Evolutionary conservation across 2,888 invertebrate genomes (phyloP).

Genomic region (Sipunculus nudus): DNA sequence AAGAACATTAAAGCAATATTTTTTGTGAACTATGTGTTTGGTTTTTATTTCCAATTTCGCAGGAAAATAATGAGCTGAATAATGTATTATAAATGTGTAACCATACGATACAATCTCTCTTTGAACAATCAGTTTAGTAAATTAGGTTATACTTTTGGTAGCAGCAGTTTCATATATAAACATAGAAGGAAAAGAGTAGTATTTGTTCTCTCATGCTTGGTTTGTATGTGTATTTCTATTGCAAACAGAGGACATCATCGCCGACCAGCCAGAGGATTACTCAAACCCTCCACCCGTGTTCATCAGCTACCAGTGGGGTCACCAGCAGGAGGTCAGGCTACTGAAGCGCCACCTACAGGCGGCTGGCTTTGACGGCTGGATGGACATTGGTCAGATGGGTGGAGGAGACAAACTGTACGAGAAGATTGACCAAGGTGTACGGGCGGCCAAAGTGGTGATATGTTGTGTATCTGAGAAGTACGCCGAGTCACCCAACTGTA

Average conservation of each 20-base stretch:
- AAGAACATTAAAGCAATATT: no score
- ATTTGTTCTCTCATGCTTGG: no score
- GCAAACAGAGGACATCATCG: constrained; percentile 46
- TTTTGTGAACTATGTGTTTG: no score
- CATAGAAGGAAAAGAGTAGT: no score
- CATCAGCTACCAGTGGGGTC: constrained; percentile 62
- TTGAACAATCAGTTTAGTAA: no score
- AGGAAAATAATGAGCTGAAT: no score
- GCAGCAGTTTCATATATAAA: no score
- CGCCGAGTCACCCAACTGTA: constrained; percentile 62
- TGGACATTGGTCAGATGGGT: constrained; percentile 65
- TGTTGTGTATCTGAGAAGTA: constrained; percentile 59
- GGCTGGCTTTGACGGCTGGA: constrained; percentile 62
- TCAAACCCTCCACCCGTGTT: constrained; percentile 44
- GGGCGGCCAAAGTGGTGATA: constrained; percentile 55
- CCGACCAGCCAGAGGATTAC: constrained; percentile 45
- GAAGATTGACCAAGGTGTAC: constrained; percentile 60
- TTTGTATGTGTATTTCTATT: no score
- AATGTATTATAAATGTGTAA: no score
- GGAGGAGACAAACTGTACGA: constrained; percentile 63
- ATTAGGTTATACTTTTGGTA: no score
- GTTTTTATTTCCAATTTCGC: no score
- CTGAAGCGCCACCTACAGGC: constrained; percentile 56
- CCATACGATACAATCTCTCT: no score
- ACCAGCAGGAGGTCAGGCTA: constrained; percentile 59